Evolutionary conservation across 2,113 vertebrate species (phyloP).

Genomic region (Felis chaus): DNA sequence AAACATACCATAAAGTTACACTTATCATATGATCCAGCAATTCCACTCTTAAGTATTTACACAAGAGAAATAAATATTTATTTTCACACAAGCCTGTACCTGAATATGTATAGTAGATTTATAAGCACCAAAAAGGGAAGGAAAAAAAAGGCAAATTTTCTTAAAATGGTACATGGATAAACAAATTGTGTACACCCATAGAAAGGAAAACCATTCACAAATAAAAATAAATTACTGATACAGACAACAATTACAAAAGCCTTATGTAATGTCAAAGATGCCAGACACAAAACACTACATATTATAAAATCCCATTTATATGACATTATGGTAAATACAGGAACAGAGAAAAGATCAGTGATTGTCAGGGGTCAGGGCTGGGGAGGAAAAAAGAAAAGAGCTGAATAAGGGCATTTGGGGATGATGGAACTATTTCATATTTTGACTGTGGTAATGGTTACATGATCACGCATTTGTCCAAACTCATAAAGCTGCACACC

Average conservation of each 20-base stretch:
- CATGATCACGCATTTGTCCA: neutral
- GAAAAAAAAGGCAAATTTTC: neutral
- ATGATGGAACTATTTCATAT: neutral
- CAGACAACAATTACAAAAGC: neutral
- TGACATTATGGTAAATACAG: neutral
- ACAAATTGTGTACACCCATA: neutral
- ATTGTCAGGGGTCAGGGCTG: neutral
- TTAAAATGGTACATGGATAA: neutral
- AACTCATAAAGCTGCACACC: neutral
- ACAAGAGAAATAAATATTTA: neutral
- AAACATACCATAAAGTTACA: neutral
- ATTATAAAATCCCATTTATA: neutral
- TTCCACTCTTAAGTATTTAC: neutral
- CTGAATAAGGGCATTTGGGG: neutral
- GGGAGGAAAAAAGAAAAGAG: neutral
- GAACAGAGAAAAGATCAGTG: neutral
- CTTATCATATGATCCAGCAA: neutral
- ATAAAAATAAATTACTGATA: slow-evolving; percentile 8
- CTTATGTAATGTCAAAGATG: neutral
- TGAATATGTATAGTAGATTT: slow-evolving; percentile 11
- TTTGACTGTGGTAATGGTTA: neutral
- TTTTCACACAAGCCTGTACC: neutral
- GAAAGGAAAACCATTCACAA: neutral
- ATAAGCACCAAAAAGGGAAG: neutral
- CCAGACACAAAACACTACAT: neutral